Conservation (phyloP, 2,888 invertebrate genomes). For the Nycteola revayana region DNA sequence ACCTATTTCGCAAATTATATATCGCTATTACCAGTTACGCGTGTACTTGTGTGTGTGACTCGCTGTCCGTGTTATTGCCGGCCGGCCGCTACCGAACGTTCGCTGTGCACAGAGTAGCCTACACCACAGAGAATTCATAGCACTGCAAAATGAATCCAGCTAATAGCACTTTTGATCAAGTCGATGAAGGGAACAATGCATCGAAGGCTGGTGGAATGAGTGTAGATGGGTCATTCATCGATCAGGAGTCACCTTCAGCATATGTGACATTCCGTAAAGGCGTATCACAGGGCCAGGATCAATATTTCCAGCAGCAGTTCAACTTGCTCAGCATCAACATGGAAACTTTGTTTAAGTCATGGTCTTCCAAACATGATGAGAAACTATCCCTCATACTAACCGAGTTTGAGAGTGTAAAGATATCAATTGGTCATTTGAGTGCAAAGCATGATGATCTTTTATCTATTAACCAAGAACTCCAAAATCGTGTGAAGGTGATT, state of each 20-base stretch:
- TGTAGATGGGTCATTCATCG: neutral
- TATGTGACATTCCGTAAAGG: neutral
- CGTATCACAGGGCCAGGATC: neutral
- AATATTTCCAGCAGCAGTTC: neutral
- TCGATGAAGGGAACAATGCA: neutral
- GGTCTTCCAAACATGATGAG: neutral
- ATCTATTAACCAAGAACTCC: neutral
- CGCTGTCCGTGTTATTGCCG: neutral
- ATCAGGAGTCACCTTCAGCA: neutral
- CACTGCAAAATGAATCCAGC: neutral
- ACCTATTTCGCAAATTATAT: neutral
- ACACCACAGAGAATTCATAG: neutral
- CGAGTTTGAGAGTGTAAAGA: neutral
- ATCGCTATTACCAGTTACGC: neutral
- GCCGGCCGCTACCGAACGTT: neutral
- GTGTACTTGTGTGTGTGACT: neutral
- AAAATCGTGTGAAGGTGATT: neutral
- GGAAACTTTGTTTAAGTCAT: neutral
- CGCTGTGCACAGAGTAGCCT: neutral
- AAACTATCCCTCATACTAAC: neutral
- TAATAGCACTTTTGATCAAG: constrained; percentile 1
- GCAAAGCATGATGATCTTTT: neutral
- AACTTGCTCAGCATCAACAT: neutral
- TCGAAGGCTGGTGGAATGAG: too few relatives aligned
- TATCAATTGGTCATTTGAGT: neutral